These are phyloP conservation scores for Xenotilapia flavipinnis DNA, from an alignment of 2,113 vertebrate genomes.

Conservation along the genomic window DNA sequence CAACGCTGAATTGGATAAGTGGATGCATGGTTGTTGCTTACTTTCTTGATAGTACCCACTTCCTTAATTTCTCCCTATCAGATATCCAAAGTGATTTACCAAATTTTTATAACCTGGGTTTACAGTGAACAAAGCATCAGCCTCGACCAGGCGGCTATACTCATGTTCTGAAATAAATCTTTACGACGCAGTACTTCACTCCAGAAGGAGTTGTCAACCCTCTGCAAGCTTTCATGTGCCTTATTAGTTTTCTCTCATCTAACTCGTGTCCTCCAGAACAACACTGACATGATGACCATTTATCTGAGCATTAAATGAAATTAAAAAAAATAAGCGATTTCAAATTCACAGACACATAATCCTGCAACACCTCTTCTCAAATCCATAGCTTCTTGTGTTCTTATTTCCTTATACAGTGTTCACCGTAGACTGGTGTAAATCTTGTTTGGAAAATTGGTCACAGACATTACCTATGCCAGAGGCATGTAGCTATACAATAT, in stretches of 20 bases:
- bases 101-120: background rate
- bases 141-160: background rate
- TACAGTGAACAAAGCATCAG: background rate
- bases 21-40: background rate
- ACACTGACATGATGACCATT: background rate
- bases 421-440: background rate
- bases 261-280: background rate
- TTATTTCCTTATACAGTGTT: background rate
- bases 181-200: background rate
- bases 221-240: background rate
- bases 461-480: background rate
- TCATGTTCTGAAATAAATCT: background rate
- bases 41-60: background rate
- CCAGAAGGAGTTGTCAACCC: background rate
- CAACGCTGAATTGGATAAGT: background rate
- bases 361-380: background rate
- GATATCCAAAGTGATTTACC: background rate
- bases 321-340: background rate
- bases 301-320: background rate
- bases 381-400: background rate
- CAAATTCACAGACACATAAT: background rate
- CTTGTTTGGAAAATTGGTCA: background rate
- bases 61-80: background rate
- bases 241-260: background rate
- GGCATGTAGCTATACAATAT: background rate